phyloP scores from a whole-genome alignment of 2,888 invertebrate species.

The Agrochola lychnidis region DNA sequence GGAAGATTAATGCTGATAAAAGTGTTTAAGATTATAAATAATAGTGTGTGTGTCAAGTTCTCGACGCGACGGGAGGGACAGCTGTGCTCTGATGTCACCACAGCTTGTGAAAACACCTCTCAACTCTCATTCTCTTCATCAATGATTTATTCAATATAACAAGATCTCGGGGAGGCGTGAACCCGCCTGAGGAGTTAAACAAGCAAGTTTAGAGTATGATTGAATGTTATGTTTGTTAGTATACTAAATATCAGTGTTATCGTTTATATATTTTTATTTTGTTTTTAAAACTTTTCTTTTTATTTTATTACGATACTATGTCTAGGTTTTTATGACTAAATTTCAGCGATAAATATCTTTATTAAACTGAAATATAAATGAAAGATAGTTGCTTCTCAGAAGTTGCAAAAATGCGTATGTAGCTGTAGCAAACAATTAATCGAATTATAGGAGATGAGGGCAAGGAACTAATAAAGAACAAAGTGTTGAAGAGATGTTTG shows the following conservation, averaged over 20 bases:
- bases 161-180: slow-evolving; percentile 48
- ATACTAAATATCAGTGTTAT: slow-evolving; percentile 38
- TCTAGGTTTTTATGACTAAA: slow-evolving; percentile 31
- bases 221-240: slow-evolving; percentile 39
- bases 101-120: slow-evolving; percentile 71
- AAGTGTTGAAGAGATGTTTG: slow-evolving; percentile 48
- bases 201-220: slow-evolving; percentile 38
- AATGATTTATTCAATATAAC: slow-evolving; percentile 73
- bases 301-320: slow-evolving; percentile 35
- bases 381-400: neutral
- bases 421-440: slow-evolving; percentile 36
- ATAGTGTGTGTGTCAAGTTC: slow-evolving; percentile 67
- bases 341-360: slow-evolving; percentile 35
- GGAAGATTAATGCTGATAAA: slow-evolving; percentile 73
- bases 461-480: slow-evolving; percentile 62
- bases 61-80: slow-evolving; percentile 72
- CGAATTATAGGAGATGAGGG: slow-evolving; percentile 47
- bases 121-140: slow-evolving; percentile 70
- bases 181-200: slow-evolving; percentile 20
- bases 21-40: slow-evolving; percentile 70
- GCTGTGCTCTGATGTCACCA: slow-evolving; percentile 79
- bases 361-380: slow-evolving; percentile 13
- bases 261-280: slow-evolving; percentile 38
- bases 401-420: slow-evolving; percentile 12
- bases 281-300: slow-evolving; percentile 18